phyloP scores from a whole-genome alignment of 2,113 vertebrate genomes.

The Bos javanicus region DNA sequence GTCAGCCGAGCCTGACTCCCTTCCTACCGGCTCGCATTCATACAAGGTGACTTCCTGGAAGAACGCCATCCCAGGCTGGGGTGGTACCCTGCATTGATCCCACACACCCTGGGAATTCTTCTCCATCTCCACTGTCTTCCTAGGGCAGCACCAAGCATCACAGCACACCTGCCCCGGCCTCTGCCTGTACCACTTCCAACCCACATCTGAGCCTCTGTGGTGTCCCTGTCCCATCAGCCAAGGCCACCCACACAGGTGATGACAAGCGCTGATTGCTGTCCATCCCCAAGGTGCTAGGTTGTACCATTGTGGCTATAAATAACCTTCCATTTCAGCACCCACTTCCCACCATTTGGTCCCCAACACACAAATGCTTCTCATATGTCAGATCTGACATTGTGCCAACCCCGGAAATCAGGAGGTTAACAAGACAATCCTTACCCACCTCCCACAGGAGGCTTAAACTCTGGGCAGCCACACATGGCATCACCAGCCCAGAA shows the following conservation, averaged over 20 bases:
- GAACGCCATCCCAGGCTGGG: accelerated
- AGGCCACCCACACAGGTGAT: not conserved
- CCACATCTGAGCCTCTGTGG: accelerated
- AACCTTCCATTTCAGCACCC: not conserved
- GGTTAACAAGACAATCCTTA: accelerated
- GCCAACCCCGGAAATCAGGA: accelerated
- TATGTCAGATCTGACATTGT: accelerated
- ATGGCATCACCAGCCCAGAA: not conserved
- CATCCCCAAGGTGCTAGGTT: accelerated
- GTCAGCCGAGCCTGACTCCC: not conserved
- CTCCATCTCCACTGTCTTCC: not conserved
- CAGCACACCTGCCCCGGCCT: accelerated
- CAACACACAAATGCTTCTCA: accelerated
- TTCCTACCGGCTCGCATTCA: accelerated
- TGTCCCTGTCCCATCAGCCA: accelerated
- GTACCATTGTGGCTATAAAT: accelerated
- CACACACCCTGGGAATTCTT: not conserved
- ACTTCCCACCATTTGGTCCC: accelerated
- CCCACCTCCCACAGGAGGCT: not conserved
- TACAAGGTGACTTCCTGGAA: accelerated
- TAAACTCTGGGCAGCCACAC: not conserved
- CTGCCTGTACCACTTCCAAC: not conserved
- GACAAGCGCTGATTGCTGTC: accelerated
- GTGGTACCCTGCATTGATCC: accelerated
- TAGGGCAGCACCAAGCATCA: no score